phyloP scores from a whole-genome alignment of 2,888 invertebrate genomes.

The Papilio gigon region DNA sequence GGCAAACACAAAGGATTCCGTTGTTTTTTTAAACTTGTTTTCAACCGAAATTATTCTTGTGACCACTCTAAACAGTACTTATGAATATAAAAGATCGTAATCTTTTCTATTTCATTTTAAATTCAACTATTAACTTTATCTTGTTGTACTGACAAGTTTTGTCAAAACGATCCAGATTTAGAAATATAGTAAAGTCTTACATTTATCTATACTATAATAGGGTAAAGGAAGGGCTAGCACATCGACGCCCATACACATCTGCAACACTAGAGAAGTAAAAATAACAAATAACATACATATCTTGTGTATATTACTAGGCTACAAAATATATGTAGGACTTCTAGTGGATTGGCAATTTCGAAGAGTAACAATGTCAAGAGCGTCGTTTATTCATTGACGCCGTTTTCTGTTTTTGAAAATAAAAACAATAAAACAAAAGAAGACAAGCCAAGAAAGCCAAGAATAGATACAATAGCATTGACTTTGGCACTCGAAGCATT shows the following conservation, averaged over 20 bases:
- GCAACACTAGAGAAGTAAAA: too few species aligned
- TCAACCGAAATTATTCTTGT: slow-evolving; percentile 28
- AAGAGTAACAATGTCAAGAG: slow-evolving; percentile 3
- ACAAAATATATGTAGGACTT: not conserved
- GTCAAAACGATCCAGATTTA: not conserved
- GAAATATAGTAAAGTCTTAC: too few species aligned
- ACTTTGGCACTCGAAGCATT: slow-evolving; percentile 1
- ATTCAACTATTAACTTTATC: slow-evolving; percentile 26
- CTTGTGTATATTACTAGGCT: too few species aligned
- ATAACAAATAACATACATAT: too few species aligned
- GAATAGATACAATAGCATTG: slow-evolving; percentile 4
- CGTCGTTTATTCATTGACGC: not conserved
- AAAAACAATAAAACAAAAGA: slow-evolving; percentile 7
- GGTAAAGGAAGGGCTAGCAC: too few species aligned
- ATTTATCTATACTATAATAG: too few species aligned
- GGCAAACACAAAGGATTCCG: slow-evolving; percentile 39
- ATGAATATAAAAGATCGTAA: slow-evolving; percentile 17
- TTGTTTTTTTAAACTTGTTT: slow-evolving; percentile 25
- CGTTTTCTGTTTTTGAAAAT: not conserved
- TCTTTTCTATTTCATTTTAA: slow-evolving; percentile 15
- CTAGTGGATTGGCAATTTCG: not conserved
- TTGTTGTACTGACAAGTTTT: not conserved
- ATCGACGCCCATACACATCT: too few species aligned
- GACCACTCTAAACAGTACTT: slow-evolving; percentile 21
- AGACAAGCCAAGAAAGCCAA: not conserved